phyloP scores from a whole-genome alignment of 2,888 invertebrate species.

The Trichogramma evanescens region DNA sequence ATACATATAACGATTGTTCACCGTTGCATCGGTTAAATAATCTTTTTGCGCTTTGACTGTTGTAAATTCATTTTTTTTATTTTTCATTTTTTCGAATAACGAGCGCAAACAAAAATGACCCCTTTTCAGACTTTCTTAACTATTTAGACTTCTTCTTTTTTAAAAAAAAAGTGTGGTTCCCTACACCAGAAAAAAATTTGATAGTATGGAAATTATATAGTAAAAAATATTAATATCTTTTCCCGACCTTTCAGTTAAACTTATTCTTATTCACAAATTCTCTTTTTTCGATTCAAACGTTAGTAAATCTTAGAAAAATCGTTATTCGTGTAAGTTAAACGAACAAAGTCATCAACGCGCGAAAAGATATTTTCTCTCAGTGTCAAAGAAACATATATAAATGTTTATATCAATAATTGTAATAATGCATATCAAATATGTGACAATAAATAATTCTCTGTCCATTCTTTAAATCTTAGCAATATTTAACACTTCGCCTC shows the following conservation, averaged over 20 bases:
- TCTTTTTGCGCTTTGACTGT: not conserved
- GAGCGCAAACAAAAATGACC: constrained; percentile 20
- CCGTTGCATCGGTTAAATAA: constrained; percentile 11
- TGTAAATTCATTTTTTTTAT: not conserved
- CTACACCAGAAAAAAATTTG: constrained; percentile 33
- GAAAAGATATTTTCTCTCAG: constrained; percentile 17
- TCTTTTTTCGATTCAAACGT: constrained; percentile 15
- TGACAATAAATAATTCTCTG: constrained; percentile 28
- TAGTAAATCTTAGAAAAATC: constrained; percentile 5
- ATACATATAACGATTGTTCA: constrained; percentile 4
- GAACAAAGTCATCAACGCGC: constrained; percentile 13
- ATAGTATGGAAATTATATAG: constrained; percentile 17
- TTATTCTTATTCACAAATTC: constrained; percentile 11
- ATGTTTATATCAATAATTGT: constrained; percentile 16
- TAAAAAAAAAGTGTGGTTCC: constrained; percentile 26
- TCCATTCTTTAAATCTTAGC: constrained; percentile 6
- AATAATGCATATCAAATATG: constrained; percentile 33
- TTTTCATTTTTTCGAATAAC: constrained; percentile 10
- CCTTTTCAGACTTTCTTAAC: constrained; percentile 19
- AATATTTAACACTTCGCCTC: constrained; percentile 9
- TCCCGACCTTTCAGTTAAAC: no score
- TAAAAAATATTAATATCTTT: constrained; percentile 12
- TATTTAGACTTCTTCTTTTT: constrained; percentile 15
- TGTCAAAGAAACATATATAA: constrained; percentile 13
- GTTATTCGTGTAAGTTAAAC: constrained; percentile 11